Percentiles rank a stretch among this genome's conserved stretches.
phyloP scores from a whole-genome alignment of 2,888 invertebrate genomes.

The Tillus elongatus region DNA sequence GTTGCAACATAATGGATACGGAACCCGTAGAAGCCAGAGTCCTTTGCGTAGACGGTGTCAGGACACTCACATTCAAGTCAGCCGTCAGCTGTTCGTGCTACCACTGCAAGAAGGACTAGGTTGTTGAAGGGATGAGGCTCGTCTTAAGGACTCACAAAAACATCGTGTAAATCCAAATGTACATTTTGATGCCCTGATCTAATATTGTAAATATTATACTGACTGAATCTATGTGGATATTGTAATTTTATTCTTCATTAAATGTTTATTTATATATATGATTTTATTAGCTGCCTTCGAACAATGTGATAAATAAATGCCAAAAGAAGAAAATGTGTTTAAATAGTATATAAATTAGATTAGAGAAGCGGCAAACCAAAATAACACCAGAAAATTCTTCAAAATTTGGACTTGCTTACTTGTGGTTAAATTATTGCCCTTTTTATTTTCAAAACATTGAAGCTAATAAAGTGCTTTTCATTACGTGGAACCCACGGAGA shows the following conservation, averaged over 20 bases:
- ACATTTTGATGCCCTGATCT: constrained; percentile 18
- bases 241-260: constrained; percentile 16
- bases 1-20: constrained; percentile 84
- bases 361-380: too few relatives aligned
- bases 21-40: constrained; percentile 72
- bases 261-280: constrained; percentile 15
- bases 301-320: background rate
- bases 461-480: too few relatives aligned
- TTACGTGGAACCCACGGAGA: too few relatives aligned
- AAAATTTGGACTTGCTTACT: too few relatives aligned
- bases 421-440: too few relatives aligned
- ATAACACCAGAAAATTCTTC: too few relatives aligned
- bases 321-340: background rate
- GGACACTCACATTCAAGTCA: constrained; percentile 72
- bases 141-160: too few relatives aligned
- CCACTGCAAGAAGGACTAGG: constrained; percentile 71
- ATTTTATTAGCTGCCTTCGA: background rate
- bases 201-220: constrained; percentile 36
- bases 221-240: constrained; percentile 31
- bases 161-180: constrained; percentile 17
- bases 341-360: too few relatives aligned
- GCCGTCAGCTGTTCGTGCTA: constrained; percentile 76
- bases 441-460: too few relatives aligned
- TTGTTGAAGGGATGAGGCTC: too few relatives aligned
- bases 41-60: constrained; percentile 67